Conservation (phyloP, 2,797 vertebrate genomes). For the Pangasius macronema region DNA sequence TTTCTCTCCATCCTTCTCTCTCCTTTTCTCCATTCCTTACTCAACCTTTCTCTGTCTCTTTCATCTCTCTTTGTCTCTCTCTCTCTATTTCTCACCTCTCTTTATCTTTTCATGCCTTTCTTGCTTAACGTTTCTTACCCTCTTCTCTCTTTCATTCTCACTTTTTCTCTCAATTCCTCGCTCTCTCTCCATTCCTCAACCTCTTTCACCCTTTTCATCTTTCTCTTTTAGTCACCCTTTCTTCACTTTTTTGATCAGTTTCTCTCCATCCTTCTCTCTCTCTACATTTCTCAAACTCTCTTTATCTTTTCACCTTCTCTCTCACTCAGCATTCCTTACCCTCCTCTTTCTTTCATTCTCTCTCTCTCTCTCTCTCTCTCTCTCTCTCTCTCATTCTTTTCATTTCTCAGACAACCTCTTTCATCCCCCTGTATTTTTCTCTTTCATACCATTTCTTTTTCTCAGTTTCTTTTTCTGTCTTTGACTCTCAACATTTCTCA, state of each 20-base stretch:
- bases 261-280: not conserved
- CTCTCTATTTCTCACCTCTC: not conserved
- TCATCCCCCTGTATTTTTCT: not conserved
- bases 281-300: not conserved
- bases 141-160: slow-evolving; percentile 29
- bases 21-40: slow-evolving; percentile 2
- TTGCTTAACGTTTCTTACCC: not conserved
- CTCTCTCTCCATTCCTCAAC: slow-evolving; percentile 2
- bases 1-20: not conserved
- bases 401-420: not conserved
- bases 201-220: not conserved
- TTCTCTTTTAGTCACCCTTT: too few species aligned
- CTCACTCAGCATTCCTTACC: not conserved
- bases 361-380: slow-evolving; percentile 4
- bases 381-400: too few species aligned
- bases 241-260: not conserved
- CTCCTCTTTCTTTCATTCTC: not conserved
- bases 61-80: not conserved
- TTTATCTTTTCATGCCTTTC: too few species aligned
- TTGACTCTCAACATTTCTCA: not conserved
- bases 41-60: not conserved
- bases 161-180: not conserved
- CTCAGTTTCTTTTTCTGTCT: not conserved
- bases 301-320: not conserved
- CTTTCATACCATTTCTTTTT: not conserved